A percentile compares a stretch with the other conserved stretches of the same genome.
These are phyloP conservation scores for Eleginops maclovinus DNA, from an alignment of 2,113 vertebrate species.

Conservation along the genomic window DNA sequence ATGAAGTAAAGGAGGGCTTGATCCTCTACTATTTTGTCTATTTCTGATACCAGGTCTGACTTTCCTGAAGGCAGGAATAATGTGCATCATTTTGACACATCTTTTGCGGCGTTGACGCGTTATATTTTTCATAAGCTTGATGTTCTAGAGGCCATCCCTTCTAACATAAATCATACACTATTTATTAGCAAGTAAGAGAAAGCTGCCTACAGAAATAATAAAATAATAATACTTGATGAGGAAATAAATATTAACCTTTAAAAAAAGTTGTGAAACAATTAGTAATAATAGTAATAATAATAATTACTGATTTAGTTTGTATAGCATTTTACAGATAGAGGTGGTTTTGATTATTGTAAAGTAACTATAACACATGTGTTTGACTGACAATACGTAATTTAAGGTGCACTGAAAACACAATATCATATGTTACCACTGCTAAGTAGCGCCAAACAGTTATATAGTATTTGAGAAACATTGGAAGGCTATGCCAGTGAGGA, in stretches of 20 bases:
- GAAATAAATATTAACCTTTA: background rate
- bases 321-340: background rate
- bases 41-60: conserved; percentile 40
- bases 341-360: too few species aligned
- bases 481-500: background rate
- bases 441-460: background rate
- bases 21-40: conserved; percentile 23
- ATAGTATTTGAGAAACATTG: background rate
- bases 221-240: background rate
- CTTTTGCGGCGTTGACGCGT: background rate
- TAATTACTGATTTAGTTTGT: background rate
- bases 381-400: too few species aligned
- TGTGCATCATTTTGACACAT: background rate
- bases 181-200: conserved; percentile 3
- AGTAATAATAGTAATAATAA: too few species aligned
- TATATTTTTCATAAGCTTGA: background rate
- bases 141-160: background rate
- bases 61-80: conserved; percentile 24
- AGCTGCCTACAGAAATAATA: background rate
- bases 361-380: too few species aligned
- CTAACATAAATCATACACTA: conserved; percentile 18
- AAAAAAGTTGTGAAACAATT: background rate
- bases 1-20: conserved; percentile 16
- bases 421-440: background rate
- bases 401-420: background rate